Evolutionary conservation across 2,888 invertebrate species (phyloP), one percentile per base, ranked within the genome.

Genomic region (Netelia melanura): DNA sequence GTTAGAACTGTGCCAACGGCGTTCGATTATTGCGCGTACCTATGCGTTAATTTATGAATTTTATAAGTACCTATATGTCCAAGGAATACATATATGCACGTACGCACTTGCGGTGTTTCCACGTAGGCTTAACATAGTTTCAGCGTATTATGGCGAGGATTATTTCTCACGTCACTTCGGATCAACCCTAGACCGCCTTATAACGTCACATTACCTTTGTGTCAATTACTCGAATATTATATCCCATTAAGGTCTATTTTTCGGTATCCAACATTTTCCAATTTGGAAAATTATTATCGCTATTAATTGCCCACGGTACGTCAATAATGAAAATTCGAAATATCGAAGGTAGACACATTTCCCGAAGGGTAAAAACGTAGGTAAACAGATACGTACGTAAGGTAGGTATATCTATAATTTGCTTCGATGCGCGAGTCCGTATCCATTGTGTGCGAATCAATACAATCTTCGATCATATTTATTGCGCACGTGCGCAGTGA

Each of bases 61-160:
- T 85, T 80, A 85, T 83, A 30, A 3, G 30, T 30, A 21, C 21
- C 21, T 21, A 89, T 87, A 91, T 91, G 92, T 90, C 90, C 86
- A 90, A 89, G 88, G 89, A 90, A 90, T 90, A 87, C 87, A 58
- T 71, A 56, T 81, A 72, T 61, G 52, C 65, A 75, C 38, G 11
- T 21, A 30, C 64, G 90, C 92, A 93, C 92, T 93, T 93, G 90
- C 80, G 84, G 89, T 90, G 92, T 89, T 93, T 93, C 93, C 75
- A 76, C 68, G 78, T 89, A 90, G 91, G 90, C 92, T 91, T 88
- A 91, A 90, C 92, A 92, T 90, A 90, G 89, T 88, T 92, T 91
- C 91, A 93, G 90, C 89, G 92, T 92, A 93, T 93, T 92, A 93
- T 87, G 38, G 8, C 5, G 6, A 79, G 87, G 90, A 91, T 91